phyloP scores from a whole-genome alignment of 2,888 invertebrate genomes.

The Tiphia femorata region DNA sequence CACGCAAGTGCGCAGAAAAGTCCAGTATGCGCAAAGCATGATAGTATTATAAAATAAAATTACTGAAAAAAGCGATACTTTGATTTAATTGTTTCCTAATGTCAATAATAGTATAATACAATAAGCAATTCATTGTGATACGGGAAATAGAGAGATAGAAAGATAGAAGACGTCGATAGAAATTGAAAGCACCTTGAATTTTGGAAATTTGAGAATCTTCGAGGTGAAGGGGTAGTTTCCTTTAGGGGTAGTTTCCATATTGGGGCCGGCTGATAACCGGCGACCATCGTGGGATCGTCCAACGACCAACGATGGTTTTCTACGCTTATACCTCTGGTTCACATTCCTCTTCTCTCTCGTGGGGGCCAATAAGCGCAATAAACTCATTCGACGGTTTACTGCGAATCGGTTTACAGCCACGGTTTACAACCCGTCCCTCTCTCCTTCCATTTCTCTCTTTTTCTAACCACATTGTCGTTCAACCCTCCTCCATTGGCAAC shows the following conservation, averaged over 20 bases:
- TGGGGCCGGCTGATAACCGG: constrained; percentile 37
- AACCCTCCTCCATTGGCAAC: neutral
- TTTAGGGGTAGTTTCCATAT: constrained; percentile 49
- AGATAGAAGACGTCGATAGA: too few relatives aligned
- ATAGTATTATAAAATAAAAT: too few relatives aligned
- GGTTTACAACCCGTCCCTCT: constrained; percentile 47
- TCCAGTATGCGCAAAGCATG: too few relatives aligned
- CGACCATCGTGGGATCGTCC: constrained; percentile 30
- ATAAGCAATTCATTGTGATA: too few relatives aligned
- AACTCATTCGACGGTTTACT: constrained; percentile 67
- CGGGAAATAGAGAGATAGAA: too few relatives aligned
- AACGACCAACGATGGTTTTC: constrained; percentile 32
- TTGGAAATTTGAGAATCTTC: too few relatives aligned
- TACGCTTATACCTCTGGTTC: constrained; percentile 2
- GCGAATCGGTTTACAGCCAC: constrained; percentile 68
- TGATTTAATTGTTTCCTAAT: too few relatives aligned
- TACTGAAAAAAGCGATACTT: too few relatives aligned
- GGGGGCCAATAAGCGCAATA: constrained; percentile 66
- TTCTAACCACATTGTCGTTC: neutral
- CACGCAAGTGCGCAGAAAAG: too few relatives aligned
- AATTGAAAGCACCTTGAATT: too few relatives aligned
- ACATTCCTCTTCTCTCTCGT: constrained; percentile 40
- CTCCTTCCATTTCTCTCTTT: neutral
- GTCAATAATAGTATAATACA: too few relatives aligned
- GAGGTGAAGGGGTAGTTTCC: neutral